Conservation (phyloP, 1,140 invertebrate species). For the Dreissena polymorpha region DNA sequence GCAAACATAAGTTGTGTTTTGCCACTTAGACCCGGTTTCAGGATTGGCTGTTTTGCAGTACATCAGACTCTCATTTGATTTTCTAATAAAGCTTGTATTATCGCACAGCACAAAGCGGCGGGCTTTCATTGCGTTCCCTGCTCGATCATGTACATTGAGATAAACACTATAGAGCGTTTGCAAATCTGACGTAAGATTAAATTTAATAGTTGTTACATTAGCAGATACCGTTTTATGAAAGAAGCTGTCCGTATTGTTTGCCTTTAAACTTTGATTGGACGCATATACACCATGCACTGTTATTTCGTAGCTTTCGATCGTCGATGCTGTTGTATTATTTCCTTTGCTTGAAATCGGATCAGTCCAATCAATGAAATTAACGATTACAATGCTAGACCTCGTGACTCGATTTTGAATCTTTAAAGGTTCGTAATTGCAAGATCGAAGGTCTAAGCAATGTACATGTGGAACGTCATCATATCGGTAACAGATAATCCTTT, state of each 20-base stretch:
- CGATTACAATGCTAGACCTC: not conserved
- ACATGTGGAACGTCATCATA: not conserved
- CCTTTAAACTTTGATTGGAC: not conserved
- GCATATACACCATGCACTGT: slow-evolving; percentile 5
- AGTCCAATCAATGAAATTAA: slow-evolving; percentile 20
- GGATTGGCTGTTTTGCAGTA: not conserved
- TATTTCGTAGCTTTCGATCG: slow-evolving; percentile 21
- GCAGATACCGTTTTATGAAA: not conserved
- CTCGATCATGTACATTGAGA: slow-evolving; percentile 36
- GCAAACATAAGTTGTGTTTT: slow-evolving; percentile 31
- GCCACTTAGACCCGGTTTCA: slow-evolving; percentile 23
- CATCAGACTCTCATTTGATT: not conserved
- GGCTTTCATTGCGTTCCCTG: slow-evolving; percentile 8
- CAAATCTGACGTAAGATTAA: slow-evolving; percentile 16
- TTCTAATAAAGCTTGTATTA: not conserved
- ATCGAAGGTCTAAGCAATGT: not conserved
- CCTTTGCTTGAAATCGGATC: not conserved
- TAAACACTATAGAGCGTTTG: slow-evolving; percentile 6
- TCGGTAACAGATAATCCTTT: slow-evolving; percentile 18
- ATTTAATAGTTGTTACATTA: not conserved
- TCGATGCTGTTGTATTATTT: not conserved
- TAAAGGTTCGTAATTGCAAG: not conserved
- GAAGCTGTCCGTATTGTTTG: not conserved
- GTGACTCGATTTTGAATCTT: not conserved
- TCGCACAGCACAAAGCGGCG: slow-evolving; percentile 39